Conservation (phyloP, 2,797 vertebrate species). For the Bovichtus diacanthus region DNA sequence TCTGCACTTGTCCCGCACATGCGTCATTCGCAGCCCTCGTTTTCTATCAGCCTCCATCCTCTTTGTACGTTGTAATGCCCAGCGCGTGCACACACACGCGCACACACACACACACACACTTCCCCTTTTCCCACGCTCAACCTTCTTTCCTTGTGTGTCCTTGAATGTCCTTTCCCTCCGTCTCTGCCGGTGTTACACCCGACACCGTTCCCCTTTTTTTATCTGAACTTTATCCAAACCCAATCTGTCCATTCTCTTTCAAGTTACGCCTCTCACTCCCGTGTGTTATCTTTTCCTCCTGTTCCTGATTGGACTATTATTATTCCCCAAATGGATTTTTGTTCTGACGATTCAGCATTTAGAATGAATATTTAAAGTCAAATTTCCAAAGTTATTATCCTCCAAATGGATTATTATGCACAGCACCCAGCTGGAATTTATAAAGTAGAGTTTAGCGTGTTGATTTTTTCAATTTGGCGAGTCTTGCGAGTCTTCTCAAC, state of each 20-base stretch:
- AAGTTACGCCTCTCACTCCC: constrained; percentile 18
- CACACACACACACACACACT: constrained; percentile 3
- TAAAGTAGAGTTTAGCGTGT: constrained; percentile 63
- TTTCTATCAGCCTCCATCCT: constrained; percentile 42
- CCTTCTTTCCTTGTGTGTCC: constrained; percentile 39
- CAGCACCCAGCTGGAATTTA: constrained; percentile 59
- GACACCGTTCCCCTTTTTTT: background rate
- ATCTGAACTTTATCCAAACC: constrained; percentile 47
- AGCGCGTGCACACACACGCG: constrained; percentile 15
- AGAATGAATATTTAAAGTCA: constrained; percentile 63
- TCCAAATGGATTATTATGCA: constrained; percentile 67
- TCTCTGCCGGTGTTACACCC: constrained; percentile 23
- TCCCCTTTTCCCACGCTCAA: constrained; percentile 59
- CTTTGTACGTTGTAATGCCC: constrained; percentile 28
- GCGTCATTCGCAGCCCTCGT: constrained; percentile 42
- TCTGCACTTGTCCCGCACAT: constrained; percentile 42
- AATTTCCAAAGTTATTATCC: constrained; percentile 64
- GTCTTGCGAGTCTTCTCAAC: constrained; percentile 41
- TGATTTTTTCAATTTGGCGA: constrained; percentile 61
- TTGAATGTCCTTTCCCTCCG: constrained; percentile 41
- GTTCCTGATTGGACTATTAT: constrained; percentile 69
- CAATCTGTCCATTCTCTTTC: constrained; percentile 47
- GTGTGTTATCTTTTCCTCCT: constrained; percentile 45
- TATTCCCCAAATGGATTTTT: constrained; percentile 64
- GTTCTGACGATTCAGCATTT: constrained; percentile 65